Evolutionary conservation across 1,140 invertebrate species (phyloP), one percentile per base, ranked within the genome.

Genomic region (Subanguina moxae): DNA sequence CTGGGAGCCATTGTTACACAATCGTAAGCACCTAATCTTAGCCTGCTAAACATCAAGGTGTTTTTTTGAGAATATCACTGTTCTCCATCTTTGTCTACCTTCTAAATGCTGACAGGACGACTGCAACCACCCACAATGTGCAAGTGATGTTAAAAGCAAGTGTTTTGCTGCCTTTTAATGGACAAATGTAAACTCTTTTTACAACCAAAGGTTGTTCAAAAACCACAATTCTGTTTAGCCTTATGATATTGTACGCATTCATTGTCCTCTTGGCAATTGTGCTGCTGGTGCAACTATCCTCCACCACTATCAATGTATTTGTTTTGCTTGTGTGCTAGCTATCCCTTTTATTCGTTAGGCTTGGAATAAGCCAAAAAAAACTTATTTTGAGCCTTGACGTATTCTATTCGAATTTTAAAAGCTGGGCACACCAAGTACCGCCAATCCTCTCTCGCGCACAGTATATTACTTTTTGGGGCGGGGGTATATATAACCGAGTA

Each of bases 21-120:
- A 64, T n/a, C 42, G 62, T 64, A 38, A 59, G 62, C 45, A 21
- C 8, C 32, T 38, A 3, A 38, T 38, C 32, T 3, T 38, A 38
- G 32, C 32, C 32, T 5, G 32, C n/a, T n/a, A 3, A 56, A 56
- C 3, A 56, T 56, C 28, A 56, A 46, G 45, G 28, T 23, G 52
- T 56, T 23, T 28, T n/a, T 58, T 64, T 64, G 7, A 64, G 62
- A 64, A 62, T 64, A n/a, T 64, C 61, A 64, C 57, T 64, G 45
- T 56, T 64, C 17, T n/a, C 3, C 57, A 23, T 64, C 43, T n/a
- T 64, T 13, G 7, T 58, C 8, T 64, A 64, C 27, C 17, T 64
- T 5, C 57, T 64, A 5, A 64, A 64, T 64, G 28, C 62, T 61
- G 62, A 64, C 57, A 23, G 62, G n/a, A 56, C 64, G 7, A 64